Evolutionary conservation across 2,113 vertebrate species (phyloP), one percentile per base, ranked within the genome.

Genomic region (Gallinago paraguaiae): DNA sequence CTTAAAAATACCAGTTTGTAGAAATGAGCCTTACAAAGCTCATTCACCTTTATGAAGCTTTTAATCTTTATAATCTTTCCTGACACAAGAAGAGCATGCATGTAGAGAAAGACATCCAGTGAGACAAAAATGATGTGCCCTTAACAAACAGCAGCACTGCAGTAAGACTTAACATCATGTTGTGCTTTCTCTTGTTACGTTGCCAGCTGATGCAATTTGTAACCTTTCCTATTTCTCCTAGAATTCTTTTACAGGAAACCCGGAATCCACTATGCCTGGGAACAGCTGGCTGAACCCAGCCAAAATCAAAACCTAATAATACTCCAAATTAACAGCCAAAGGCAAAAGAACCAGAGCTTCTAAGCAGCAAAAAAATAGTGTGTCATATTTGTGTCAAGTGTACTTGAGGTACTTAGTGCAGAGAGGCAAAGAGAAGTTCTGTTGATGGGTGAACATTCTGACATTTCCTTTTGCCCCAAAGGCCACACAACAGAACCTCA

Each of bases 351-450:
- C 1, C 7, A 77, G 64, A 2, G 0, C 17, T 74, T 57, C 16
- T 33, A 56, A 67, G 24, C 16, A 61, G 20, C 17, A 86, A 82
- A 81, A 81, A 78, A 63, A 13, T 2, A 12, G 37, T 7, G 6
- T 6, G 5, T 43, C 17, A 11, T 28, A 37, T 48, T 54, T 77
- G 16, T 0, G 0, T 46, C 24, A 64, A 82, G 41, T 6, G 11
- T 43, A 57, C 60, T 68, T 0, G 0, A 53, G 48, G 57, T 15
- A 13, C 11, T 91, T 35, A 72, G 69, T 0, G 0, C 1, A 8
- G n/a, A 80, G 41, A 45, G 18, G 24, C 91, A 70, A 85, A 65
- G 13, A 28, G 12, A 77, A 67, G 16, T 65, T 81, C 65, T 67
- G 5, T 12, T 81, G 9, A 27, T 1, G 5, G 39, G 22, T 57